A percentile compares a stretch with the other conserved stretches of the same genome.
These are phyloP conservation scores for Prunella fulvescens DNA, from an alignment of 2,113 vertebrate species.

Conservation along the genomic window DNA sequence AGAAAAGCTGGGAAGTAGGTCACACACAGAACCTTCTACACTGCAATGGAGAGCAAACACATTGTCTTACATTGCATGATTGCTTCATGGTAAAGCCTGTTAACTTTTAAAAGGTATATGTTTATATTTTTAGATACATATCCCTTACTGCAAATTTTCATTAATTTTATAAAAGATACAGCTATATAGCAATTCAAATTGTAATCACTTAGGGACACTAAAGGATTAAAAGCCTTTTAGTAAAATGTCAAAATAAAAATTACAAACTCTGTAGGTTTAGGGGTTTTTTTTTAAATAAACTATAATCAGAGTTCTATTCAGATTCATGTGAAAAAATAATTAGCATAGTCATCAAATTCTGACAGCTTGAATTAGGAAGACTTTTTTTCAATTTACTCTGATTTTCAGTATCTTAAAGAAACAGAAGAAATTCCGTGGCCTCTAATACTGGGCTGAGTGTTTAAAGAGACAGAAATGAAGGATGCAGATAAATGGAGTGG, in stretches of 20 bases:
- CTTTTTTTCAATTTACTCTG: background rate
- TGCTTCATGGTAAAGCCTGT: background rate
- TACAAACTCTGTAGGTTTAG: background rate
- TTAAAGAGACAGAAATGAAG: background rate
- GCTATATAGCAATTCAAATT: background rate
- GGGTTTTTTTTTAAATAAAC: background rate
- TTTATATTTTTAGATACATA: background rate
- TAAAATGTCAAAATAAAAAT: background rate
- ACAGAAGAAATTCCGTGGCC: background rate
- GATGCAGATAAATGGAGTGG: background rate
- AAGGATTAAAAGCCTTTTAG: background rate
- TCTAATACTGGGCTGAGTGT: background rate
- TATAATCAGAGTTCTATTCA: slow-evolving; percentile 6
- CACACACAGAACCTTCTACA: background rate
- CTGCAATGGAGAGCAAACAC: background rate
- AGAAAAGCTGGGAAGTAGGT: background rate
- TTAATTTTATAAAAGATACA: background rate
- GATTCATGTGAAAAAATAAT: slow-evolving; percentile 23
- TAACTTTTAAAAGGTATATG: background rate
- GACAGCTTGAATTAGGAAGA: background rate
- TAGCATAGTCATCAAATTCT: background rate
- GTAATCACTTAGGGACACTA: background rate
- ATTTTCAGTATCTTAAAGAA: slow-evolving; percentile 19
- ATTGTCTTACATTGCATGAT: background rate
- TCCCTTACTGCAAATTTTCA: background rate